These are phyloP conservation scores for Carlito syrichta DNA, from an alignment of 2,113 vertebrate species.

Conservation along the genomic window DNA sequence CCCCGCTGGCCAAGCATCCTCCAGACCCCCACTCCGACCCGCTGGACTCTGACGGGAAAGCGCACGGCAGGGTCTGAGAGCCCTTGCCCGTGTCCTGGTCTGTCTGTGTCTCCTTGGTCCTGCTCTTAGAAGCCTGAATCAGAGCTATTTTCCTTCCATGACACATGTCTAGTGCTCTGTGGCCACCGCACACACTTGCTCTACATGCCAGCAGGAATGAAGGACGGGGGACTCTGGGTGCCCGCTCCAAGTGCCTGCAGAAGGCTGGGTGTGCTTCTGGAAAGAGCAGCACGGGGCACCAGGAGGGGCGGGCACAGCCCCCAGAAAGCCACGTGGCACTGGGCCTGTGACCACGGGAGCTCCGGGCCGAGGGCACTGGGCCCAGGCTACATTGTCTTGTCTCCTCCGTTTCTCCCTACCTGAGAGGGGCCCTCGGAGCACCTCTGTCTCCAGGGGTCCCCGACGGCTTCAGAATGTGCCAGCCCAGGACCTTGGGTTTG, in stretches of 20 bases:
- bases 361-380: neutral
- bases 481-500: neutral
- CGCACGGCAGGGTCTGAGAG: neutral
- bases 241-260: neutral
- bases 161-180: neutral
- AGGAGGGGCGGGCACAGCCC: neutral
- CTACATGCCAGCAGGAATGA: neutral
- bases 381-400: accelerated
- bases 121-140: neutral
- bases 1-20: too few relatives aligned
- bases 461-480: neutral
- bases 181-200: neutral
- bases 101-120: neutral
- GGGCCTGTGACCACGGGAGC: neutral
- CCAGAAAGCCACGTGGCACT: neutral
- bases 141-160: neutral
- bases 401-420: too few relatives aligned
- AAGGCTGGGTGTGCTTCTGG: neutral
- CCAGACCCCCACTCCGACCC: neutral
- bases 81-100: neutral
- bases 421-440: neutral
- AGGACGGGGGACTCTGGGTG: neutral
- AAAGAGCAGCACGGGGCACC: neutral
- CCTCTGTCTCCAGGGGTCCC: too few relatives aligned
- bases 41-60: neutral